These are phyloP conservation scores for Caenorhabditis tropicalis DNA, from an alignment of 1,140 invertebrate species.

Conservation along the genomic window DNA sequence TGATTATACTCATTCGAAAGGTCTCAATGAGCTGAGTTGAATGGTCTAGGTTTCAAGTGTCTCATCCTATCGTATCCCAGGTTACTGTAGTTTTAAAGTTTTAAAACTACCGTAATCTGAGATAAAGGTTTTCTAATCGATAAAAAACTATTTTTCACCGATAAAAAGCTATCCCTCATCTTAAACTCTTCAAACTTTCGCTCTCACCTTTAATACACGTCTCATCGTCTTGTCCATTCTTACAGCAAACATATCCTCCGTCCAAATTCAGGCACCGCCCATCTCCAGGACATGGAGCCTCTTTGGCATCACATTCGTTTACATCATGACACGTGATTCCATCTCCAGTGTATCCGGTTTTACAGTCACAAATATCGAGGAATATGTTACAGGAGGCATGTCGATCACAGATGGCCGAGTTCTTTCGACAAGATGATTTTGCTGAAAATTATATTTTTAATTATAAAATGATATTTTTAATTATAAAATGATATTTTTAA, in stretches of 20 bases:
- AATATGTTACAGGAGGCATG: constrained; percentile 60
- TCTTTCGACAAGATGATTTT: constrained; percentile 59
- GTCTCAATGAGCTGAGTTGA: no score
- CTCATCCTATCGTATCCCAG: no score
- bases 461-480: no score
- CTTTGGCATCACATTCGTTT: constrained; percentile 62
- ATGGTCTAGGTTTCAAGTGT: no score
- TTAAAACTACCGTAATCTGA: no score
- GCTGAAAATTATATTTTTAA: constrained; percentile 61
- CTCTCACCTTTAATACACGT: constrained; percentile 58
- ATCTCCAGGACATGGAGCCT: constrained; percentile 54
- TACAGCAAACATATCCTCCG: constrained; percentile 66
- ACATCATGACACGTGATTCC: constrained; percentile 63
- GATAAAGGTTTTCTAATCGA: no score
- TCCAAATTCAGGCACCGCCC: constrained; percentile 63
- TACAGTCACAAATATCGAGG: constrained; percentile 61
- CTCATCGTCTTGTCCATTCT: constrained; percentile 53
- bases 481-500: no score
- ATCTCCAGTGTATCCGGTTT: constrained; percentile 64
- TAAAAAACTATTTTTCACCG: no score
- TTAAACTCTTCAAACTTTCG: no score
- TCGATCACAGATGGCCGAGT: constrained; percentile 62
- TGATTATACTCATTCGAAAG: no score
- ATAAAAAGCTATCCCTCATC: no score
- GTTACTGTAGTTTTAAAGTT: no score